These are phyloP conservation scores for Cyaniris semiargus DNA, from an alignment of 2,888 invertebrate species.

Conservation along the genomic window DNA sequence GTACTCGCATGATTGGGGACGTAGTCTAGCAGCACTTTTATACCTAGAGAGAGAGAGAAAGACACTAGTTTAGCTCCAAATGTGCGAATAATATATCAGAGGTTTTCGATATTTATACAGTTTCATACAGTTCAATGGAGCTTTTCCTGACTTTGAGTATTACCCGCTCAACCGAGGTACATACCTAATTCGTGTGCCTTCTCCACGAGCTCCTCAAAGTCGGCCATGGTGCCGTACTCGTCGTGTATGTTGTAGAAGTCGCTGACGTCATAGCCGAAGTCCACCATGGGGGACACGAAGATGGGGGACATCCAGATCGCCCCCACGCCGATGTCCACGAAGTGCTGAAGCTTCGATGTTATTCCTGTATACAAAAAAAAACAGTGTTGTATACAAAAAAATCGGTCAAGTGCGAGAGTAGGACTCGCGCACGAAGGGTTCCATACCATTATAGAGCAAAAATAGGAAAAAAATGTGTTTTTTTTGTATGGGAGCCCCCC, in stretches of 20 bases:
- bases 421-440: too few species aligned
- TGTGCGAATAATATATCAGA: not conserved
- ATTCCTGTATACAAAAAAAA: conserved; percentile 62
- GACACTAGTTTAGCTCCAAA: not conserved
- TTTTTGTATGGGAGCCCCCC: too few species aligned
- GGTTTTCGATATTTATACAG: too few species aligned
- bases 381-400: too few species aligned
- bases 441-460: too few species aligned
- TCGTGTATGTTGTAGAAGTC: conserved; percentile 87
- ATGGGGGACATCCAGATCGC: conserved; percentile 93
- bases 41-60: conserved; percentile 46
- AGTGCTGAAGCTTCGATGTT: conserved; percentile 80
- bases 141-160: conserved; percentile 28
- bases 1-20: conserved; percentile 87
- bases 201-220: conserved; percentile 82
- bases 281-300: conserved; percentile 90
- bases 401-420: too few species aligned
- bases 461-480: too few species aligned
- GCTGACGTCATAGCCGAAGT: conserved; percentile 93
- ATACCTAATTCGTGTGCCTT: conserved; percentile 80
- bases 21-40: conserved; percentile 83
- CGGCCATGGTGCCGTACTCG: conserved; percentile 86
- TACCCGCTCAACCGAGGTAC: not conserved
- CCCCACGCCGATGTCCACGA: conserved; percentile 85
- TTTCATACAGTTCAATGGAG: too few species aligned